Conservation (phyloP, 2,888 invertebrate species). For the Eristalinus sepulchralis region DNA sequence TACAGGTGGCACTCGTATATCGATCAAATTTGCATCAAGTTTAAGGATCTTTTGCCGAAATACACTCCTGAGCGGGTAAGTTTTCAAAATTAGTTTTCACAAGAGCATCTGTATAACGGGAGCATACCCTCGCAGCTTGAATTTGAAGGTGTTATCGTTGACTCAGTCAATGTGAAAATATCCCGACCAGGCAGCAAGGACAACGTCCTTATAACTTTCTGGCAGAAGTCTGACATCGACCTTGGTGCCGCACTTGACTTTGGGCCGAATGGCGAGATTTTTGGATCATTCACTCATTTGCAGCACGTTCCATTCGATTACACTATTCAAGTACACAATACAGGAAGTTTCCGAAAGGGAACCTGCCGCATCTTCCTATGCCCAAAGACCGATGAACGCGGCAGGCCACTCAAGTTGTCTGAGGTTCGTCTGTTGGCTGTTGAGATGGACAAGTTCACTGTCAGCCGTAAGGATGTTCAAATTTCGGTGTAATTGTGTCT, state of each 20-base stretch:
- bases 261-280: constrained; percentile 86
- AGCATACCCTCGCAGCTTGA: constrained; percentile 20
- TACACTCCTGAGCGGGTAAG: constrained; percentile 82
- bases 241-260: constrained; percentile 92
- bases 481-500: constrained; percentile 50
- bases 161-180: constrained; percentile 74
- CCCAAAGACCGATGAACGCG: constrained; percentile 85
- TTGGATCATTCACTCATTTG: constrained; percentile 88
- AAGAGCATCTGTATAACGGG: neutral
- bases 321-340: constrained; percentile 84
- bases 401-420: constrained; percentile 82
- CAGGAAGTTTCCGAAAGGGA: constrained; percentile 81
- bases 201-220: constrained; percentile 87
- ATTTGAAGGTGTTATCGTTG: constrained; percentile 68
- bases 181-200: constrained; percentile 73
- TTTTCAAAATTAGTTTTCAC: neutral
- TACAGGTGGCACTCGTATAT: constrained; percentile 92
- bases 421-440: constrained; percentile 85
- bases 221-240: constrained; percentile 91
- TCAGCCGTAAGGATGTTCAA: constrained; percentile 82
- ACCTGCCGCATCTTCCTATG: constrained; percentile 87
- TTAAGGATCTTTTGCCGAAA: constrained; percentile 84
- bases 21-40: constrained; percentile 87
- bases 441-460: constrained; percentile 86
- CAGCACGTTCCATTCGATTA: constrained; percentile 88